A percentile compares a stretch with the other conserved stretches of the same genome.
Conservation (phyloP, 2,888 invertebrate species). For the Sturmia bella region DNA sequence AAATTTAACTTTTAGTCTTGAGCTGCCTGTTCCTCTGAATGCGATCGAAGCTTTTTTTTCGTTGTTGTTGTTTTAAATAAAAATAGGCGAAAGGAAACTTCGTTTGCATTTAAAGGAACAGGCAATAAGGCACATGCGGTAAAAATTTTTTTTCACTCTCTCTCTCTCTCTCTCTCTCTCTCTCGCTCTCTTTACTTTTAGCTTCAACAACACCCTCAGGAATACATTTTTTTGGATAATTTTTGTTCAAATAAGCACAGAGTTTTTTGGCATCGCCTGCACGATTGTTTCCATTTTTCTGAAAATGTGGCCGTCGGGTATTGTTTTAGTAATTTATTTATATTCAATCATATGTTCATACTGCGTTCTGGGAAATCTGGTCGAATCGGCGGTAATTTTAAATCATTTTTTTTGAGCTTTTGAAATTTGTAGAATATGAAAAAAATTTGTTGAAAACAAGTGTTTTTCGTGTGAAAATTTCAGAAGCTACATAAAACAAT, state of each 20-base stretch:
- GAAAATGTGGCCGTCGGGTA: conserved; percentile 46
- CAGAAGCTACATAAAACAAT: no score
- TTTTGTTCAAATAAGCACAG: conserved; percentile 32
- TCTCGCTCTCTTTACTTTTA: background rate
- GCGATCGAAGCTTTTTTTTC: no score
- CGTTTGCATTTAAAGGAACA: background rate
- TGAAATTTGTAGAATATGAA: no score
- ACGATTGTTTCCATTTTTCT: conserved; percentile 57
- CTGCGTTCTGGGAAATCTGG: conserved; percentile 55
- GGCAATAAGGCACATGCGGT: no score
- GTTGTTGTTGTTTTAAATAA: no score
- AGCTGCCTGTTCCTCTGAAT: no score
- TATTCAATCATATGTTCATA: conserved; percentile 35
- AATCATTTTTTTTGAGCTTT: background rate
- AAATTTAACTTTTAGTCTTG: no score
- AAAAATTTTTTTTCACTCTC: no score
- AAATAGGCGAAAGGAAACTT: no score
- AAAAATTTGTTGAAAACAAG: no score
- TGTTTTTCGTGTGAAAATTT: no score
- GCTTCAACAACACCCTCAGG: background rate
- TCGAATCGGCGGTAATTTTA: conserved; percentile 46
- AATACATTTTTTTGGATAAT: conserved; percentile 47
- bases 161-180: background rate
- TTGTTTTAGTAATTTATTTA: conserved; percentile 37
- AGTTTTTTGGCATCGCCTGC: conserved; percentile 38